Base-by-base conservation (phyloP, 1,140 invertebrate species). In the Calephelis virginiensis region DNA sequence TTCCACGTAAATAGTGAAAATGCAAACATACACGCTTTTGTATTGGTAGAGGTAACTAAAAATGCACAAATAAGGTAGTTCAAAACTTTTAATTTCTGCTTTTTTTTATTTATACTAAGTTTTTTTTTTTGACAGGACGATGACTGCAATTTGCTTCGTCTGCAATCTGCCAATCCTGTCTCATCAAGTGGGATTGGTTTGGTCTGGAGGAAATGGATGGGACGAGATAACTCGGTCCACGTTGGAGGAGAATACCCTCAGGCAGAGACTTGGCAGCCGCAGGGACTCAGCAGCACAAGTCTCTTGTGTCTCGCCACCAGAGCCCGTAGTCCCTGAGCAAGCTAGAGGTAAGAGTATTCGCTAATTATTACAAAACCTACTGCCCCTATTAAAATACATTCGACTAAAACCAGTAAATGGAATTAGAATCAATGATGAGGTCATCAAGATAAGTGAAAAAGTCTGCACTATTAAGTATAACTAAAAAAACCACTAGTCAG, bases 141-240 rank as follows among this genome's bases (percentile, higher is more conserved):
- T 97, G 96, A 97, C 96, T 79, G 95, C 96, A 83, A 96, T 98
- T 90, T 98, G 97, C 92, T 98, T 98, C 92, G 96, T 98, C 72
- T 98, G 97, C 95, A 97, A 98, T 91, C 93, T 98, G 78, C 97
- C 97, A 71, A 98, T 98, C 83, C 93, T 98, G 78, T 97, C 96
- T 68, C 97, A 98, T 92, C 97, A 98, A 93, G 97, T 98, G 82
- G 97, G 96, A 9, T 89, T 98, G 85, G 95, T 97, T 81, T 98
- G 97, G 96, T 96, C 97, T 81, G 97, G 97, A 49, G 96, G 96
- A 76, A 98, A 97, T 86, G 96, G 97, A 72, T 97, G 96, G 95
- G 97, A 98, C 94, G 97, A 98, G 86, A 93, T 97, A 70, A 94
- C 97, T 43, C 92, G 96, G 75, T 96, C 96, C 79, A 95, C 96